phyloP scores from a whole-genome alignment of 2,888 invertebrate species.

The Ptilodon capucinus region DNA sequence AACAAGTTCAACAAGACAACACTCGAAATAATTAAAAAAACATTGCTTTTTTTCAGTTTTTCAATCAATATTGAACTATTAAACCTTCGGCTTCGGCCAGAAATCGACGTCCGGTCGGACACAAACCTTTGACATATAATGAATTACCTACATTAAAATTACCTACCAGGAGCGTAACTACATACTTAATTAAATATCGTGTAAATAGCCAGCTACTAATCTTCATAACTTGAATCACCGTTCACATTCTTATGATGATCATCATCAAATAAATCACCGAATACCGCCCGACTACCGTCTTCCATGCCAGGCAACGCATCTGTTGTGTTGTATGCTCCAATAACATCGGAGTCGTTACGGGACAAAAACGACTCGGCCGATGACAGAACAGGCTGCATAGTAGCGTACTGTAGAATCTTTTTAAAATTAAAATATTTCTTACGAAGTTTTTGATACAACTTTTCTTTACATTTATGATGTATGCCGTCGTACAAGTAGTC shows the following conservation, averaged over 20 bases:
- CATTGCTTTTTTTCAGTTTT: no score
- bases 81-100: no score
- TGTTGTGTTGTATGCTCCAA: neutral
- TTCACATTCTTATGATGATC: neutral
- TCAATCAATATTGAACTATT: no score
- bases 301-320: neutral
- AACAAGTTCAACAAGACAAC: no score
- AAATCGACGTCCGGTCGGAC: no score
- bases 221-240: neutral
- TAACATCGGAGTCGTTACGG: neutral
- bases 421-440: neutral
- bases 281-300: neutral
- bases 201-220: neutral
- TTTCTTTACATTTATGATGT: constrained; percentile 38
- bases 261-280: neutral
- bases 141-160: no score
- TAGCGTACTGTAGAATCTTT: neutral
- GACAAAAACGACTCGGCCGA: neutral
- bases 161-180: no score
- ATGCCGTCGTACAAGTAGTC: constrained; percentile 43
- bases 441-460: constrained; percentile 30
- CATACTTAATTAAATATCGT: no score
- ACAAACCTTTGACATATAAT: no score
- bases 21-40: no score
- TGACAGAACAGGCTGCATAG: neutral